Conservation (phyloP, 2,113 vertebrate genomes). For the Rhodinocichla rosea region DNA sequence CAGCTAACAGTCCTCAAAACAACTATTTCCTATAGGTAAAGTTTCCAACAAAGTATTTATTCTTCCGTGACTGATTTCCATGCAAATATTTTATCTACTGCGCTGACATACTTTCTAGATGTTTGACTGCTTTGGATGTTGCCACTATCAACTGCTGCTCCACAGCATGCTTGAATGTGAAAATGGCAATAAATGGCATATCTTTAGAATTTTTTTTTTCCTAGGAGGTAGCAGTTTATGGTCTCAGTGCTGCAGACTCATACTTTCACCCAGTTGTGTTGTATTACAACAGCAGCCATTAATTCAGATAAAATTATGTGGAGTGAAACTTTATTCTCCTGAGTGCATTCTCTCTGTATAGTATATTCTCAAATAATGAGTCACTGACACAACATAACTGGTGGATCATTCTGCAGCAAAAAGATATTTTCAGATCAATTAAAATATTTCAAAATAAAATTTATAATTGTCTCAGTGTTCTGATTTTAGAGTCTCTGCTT, state of each 20-base stretch:
- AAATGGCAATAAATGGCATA: not conserved
- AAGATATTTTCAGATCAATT: not conserved
- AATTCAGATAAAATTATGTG: not conserved
- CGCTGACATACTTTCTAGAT: not conserved
- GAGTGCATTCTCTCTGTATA: not conserved
- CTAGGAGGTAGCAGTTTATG: not conserved
- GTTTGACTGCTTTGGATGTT: not conserved
- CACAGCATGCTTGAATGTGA: not conserved
- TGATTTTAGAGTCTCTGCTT: not conserved
- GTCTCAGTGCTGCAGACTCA: not conserved
- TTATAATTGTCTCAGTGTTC: not conserved
- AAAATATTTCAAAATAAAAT: slow-evolving; percentile 7
- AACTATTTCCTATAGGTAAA: not conserved
- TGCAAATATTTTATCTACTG: not conserved
- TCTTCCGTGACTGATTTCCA: not conserved
- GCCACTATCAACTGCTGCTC: not conserved
- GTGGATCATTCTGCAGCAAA: not conserved
- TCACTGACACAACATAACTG: not conserved
- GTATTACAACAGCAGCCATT: not conserved
- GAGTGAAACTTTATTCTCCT: not conserved
- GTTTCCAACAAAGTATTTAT: not conserved
- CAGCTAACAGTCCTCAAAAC: not conserved
- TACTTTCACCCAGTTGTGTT: not conserved
- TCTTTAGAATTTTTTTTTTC: not conserved
- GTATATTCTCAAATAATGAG: not conserved